These are phyloP conservation scores for Drosophila barbarae DNA, from an alignment of 2,888 invertebrate genomes.

Conservation along the genomic window DNA sequence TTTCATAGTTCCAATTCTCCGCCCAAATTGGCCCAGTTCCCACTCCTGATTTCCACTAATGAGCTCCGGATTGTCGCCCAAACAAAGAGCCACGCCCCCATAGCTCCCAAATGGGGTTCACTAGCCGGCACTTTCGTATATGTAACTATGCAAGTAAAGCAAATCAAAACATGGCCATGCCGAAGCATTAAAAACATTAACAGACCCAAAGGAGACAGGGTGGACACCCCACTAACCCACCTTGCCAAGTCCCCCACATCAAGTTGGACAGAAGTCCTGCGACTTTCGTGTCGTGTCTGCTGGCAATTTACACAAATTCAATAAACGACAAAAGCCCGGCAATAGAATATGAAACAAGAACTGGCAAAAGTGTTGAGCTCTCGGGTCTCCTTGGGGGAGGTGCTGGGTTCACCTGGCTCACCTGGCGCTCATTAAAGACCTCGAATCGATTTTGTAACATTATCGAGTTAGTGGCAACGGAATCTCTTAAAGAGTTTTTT, in stretches of 20 bases:
- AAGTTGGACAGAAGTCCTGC: constrained; percentile 14
- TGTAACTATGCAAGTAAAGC: constrained; percentile 14
- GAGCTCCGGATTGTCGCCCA: constrained; percentile 32
- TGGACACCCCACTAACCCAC: neutral
- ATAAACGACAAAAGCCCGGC: constrained; percentile 48
- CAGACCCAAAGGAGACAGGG: constrained; percentile 28
- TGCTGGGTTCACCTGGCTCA: constrained; percentile 5
- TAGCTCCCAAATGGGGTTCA: constrained; percentile 19
- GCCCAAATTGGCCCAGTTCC: constrained; percentile 23
- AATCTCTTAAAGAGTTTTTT: neutral
- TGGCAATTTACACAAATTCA: constrained; percentile 69
- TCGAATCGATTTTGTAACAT: constrained; percentile 39
- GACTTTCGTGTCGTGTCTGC: constrained; percentile 53
- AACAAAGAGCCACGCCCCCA: constrained; percentile 12
- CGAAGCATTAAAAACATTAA: constrained; percentile 57
- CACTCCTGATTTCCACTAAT: constrained; percentile 32
- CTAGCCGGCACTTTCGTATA: constrained; percentile 19
- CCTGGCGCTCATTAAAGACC: constrained; percentile 29
- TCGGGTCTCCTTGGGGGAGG: constrained; percentile 1
- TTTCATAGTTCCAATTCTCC: constrained; percentile 26
- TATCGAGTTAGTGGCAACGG: constrained; percentile 32
- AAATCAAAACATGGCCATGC: constrained; percentile 59
- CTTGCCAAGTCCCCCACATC: neutral
- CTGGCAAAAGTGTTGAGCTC: constrained; percentile 33
- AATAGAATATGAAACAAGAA: constrained; percentile 22